These are phyloP conservation scores for Microhierax caerulescens DNA, from an alignment of 2,797 vertebrate genomes.

Conservation along the genomic window DNA sequence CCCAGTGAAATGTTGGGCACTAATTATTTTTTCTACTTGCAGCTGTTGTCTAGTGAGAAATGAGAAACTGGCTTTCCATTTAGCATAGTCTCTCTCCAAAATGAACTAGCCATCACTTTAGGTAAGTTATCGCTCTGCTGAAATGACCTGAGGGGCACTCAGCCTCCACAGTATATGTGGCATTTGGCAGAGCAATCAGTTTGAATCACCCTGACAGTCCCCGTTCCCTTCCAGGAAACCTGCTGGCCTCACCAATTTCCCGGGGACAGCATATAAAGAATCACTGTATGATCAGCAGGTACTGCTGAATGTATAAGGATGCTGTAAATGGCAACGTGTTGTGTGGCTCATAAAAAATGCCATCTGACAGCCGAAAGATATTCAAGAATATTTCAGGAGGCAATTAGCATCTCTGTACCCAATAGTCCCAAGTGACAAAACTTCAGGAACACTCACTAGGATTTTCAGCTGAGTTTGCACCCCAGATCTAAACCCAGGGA, in stretches of 20 bases:
- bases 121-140: background rate
- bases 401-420: background rate
- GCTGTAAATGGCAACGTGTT: background rate
- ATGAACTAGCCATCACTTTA: background rate
- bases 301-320: background rate
- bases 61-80: background rate
- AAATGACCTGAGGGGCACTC: background rate
- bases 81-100: background rate
- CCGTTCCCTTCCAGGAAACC: background rate
- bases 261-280: background rate
- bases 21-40: background rate
- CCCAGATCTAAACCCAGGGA: background rate
- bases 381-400: background rate
- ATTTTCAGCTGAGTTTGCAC: background rate
- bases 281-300: background rate
- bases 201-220: background rate
- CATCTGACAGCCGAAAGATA: background rate
- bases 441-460: background rate
- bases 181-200: background rate
- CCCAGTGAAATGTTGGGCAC: background rate
- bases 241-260: background rate
- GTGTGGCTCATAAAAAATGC: background rate
- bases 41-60: background rate
- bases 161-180: background rate
- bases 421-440: background rate